Conservation (phyloP, 2,797 vertebrate species). For the Uromys caudimaculatus region DNA sequence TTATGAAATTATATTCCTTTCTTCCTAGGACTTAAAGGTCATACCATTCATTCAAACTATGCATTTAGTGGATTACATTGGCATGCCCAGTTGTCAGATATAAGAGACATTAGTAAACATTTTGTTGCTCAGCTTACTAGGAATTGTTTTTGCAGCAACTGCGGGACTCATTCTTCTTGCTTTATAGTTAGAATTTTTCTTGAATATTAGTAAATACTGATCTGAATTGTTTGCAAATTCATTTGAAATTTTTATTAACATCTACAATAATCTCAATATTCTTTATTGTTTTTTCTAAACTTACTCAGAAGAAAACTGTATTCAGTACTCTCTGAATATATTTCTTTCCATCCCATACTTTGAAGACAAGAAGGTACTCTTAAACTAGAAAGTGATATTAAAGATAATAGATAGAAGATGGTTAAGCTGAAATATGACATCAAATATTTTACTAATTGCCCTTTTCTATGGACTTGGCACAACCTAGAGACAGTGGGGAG, state of each 20-base stretch:
- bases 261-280: background rate
- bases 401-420: background rate
- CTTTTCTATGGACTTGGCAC: background rate
- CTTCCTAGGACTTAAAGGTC: background rate
- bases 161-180: background rate
- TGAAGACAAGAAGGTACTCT: background rate
- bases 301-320: background rate
- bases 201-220: background rate
- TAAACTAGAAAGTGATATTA: background rate
- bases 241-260: slow-evolving; percentile 15
- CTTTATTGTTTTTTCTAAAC: background rate
- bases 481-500: background rate
- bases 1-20: background rate
- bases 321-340: background rate
- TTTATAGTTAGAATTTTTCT: slow-evolving; percentile 4
- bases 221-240: background rate
- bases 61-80: background rate
- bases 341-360: background rate
- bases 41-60: background rate
- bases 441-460: background rate
- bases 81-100: background rate
- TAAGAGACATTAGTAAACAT: background rate
- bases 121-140: background rate
- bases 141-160: background rate
- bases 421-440: background rate